Evolutionary conservation across 2,113 vertebrate species (phyloP), one percentile per base, ranked within the genome.

Genomic region (Perca flavescens): DNA sequence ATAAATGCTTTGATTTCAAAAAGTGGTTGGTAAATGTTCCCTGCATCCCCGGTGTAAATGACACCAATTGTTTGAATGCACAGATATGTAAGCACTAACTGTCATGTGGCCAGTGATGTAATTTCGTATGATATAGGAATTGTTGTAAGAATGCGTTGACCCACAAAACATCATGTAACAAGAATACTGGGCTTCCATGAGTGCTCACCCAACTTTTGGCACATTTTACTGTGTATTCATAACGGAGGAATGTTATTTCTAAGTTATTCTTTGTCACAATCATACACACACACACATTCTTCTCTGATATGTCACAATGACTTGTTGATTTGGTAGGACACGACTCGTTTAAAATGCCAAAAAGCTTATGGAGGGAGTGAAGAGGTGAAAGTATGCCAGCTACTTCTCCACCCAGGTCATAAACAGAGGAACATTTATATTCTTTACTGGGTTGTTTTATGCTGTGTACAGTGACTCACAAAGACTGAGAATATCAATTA

Each of bases 281-380:
- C n/a, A 40, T 25, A 43, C 6, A 21, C 14, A 43, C 6, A 21
- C 14, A n/a, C 22, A 56, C 62, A 54, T 71, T 43, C 5, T 56
- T 76, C 46, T n/a, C 46, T 0, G 6, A 36, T 14, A 76, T 66
- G 14, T 77, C 68, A 28, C 68, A 80, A 65, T 53, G 13, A 40
- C 28, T 65, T n/a, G n/a, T 57, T 74, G 28, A 25, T 54, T 43
- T 5, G 34, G 28, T 15, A 19, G 17, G 53, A 21, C 64, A 58
- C 21, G 49, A 36, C 12, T 31, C 70, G 4, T 36, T 57, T 13
- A 60, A 57, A 57, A 54, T 56, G 70, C 76, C 62, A 73, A 46
- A 49, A 79, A 16, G 1, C 14, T n/a, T 3, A 46, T 5, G 34
- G 57, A 61, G n/a, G 8, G n/a, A 54, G 13, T 40, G n/a, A 67